Evolutionary conservation across 2,888 invertebrate species (phyloP).

Genomic region (Hololepta plana): DNA sequence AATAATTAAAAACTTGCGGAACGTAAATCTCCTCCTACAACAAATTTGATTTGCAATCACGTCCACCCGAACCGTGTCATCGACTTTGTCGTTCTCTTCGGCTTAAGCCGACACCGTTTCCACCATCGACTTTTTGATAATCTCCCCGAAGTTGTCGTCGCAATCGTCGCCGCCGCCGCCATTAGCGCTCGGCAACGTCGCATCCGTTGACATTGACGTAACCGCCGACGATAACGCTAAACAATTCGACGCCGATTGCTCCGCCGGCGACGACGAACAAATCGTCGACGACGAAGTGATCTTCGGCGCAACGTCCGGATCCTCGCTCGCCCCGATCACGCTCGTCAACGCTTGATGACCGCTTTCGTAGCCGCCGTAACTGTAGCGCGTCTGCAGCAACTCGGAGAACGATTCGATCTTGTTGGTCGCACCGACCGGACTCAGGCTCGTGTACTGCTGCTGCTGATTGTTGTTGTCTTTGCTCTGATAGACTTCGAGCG

Average conservation of each 20-base stretch:
- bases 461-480: constrained; percentile 29
- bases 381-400: constrained; percentile 35
- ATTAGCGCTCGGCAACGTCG: constrained; percentile 13
- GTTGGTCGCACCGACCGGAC: constrained; percentile 44
- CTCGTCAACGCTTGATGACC: no score
- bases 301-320: constrained; percentile 12
- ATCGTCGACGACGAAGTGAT: constrained; percentile 24
- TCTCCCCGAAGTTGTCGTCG: constrained; percentile 74
- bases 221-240: constrained; percentile 17
- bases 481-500: constrained; percentile 18
- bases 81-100: no score
- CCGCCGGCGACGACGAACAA: constrained; percentile 71
- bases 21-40: constrained; percentile 8
- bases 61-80: no score
- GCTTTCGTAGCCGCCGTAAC: constrained; percentile 32
- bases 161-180: constrained; percentile 27
- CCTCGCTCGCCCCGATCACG: constrained; percentile 16
- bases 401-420: constrained; percentile 56
- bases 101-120: constrained; percentile 70
- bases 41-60: no score
- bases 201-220: constrained; percentile 34
- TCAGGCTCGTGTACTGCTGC: constrained; percentile 47
- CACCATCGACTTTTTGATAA: constrained; percentile 83
- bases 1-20: constrained; percentile 8
- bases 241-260: constrained; percentile 52